Evolutionary conservation across 2,113 vertebrate genomes (phyloP).

Genomic region (Fregata magnificens): DNA sequence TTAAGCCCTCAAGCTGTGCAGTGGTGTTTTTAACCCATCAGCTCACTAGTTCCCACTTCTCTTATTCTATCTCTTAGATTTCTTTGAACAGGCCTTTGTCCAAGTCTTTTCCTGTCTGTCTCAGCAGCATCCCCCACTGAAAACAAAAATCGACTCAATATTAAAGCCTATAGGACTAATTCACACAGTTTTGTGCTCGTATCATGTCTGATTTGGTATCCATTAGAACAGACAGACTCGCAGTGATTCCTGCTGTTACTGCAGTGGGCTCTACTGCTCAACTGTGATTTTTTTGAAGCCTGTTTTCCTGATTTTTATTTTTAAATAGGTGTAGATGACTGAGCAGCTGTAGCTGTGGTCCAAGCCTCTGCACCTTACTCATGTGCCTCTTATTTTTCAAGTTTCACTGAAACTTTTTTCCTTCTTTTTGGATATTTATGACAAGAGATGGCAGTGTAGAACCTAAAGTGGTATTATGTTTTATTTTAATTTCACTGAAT

Average conservation of each 20-base stretch:
- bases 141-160: not conserved
- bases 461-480: not conserved
- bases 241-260: not conserved
- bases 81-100: not conserved
- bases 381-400: not conserved
- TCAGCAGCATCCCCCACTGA: not conserved
- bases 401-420: not conserved
- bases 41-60: not conserved
- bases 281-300: not conserved
- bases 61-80: not conserved
- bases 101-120: not conserved
- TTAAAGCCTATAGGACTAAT: not conserved
- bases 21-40: not conserved
- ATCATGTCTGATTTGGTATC: not conserved
- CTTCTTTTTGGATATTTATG: not conserved
- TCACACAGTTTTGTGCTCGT: not conserved
- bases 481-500: not conserved
- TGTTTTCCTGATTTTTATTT: not conserved
- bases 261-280: not conserved
- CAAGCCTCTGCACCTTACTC: not conserved
- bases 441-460: not conserved
- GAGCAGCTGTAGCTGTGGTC: not conserved
- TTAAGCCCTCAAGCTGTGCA: not conserved
- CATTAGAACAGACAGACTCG: not conserved
- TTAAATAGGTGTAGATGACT: not conserved